Evolutionary conservation across 2,113 vertebrate genomes (phyloP).

Genomic region (Menura novaehollandiae): DNA sequence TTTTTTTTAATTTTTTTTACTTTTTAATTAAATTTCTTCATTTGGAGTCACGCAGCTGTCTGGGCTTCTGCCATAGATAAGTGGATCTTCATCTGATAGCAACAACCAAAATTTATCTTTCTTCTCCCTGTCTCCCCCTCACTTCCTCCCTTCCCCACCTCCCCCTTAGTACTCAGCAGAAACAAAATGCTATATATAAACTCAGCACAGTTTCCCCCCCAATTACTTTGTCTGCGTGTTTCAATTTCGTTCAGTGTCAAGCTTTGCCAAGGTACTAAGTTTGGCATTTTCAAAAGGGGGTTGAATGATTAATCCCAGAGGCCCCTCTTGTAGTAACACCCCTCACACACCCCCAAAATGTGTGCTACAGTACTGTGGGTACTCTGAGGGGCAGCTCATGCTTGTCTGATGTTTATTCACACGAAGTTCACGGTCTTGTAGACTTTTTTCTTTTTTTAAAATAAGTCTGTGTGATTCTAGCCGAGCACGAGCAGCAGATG

Average conservation of each 20-base stretch:
- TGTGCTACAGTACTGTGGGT: not conserved
- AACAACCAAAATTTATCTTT: constrained; percentile 7
- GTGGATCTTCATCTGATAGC: constrained; percentile 11
- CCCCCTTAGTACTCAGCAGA: not conserved
- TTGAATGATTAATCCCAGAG: not conserved
- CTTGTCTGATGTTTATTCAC: not conserved
- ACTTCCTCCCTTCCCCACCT: not conserved
- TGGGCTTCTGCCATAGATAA: constrained; percentile 49
- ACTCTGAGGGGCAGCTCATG: not conserved
- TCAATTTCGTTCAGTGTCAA: not conserved
- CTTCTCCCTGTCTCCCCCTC: constrained; percentile 7
- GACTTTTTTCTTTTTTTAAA: not conserved
- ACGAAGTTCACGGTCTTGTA: not conserved
- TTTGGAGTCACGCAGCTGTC: constrained; percentile 42
- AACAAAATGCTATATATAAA: constrained; percentile 40
- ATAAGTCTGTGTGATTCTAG: not conserved
- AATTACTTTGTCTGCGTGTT: constrained; percentile 4
- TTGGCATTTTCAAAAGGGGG: not conserved
- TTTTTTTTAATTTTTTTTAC: not conserved
- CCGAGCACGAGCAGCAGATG: not conserved
- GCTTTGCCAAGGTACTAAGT: not conserved
- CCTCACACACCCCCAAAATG: not conserved
- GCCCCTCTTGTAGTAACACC: not conserved
- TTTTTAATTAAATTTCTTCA: constrained; percentile 55
- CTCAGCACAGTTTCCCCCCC: not conserved